These are phyloP conservation scores for Forbesichthys agassizii DNA, from an alignment of 2,113 vertebrate species.

Conservation along the genomic window DNA sequence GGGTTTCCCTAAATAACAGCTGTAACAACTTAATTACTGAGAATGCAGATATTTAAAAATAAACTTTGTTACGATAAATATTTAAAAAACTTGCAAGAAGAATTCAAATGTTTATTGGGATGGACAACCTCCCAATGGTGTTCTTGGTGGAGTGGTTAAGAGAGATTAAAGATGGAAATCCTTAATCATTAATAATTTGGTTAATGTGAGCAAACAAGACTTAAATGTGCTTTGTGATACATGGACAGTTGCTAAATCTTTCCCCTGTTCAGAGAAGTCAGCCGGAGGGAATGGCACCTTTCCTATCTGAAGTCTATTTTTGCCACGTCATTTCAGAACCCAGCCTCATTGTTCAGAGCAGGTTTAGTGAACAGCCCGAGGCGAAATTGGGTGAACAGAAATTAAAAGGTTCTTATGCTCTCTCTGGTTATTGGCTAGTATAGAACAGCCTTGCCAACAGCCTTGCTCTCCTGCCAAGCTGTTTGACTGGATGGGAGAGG, in stretches of 20 bases:
- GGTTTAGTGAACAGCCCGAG: conserved; percentile 17
- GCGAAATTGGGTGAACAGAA: conserved; percentile 8
- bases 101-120: too few relatives aligned
- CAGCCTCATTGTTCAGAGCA: conserved; percentile 6
- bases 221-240: background rate
- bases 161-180: background rate
- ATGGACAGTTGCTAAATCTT: background rate
- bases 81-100: too few relatives aligned
- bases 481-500: conserved; percentile 17
- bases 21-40: too few relatives aligned
- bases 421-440: conserved; percentile 25
- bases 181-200: conserved; percentile 1
- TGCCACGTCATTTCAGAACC: background rate
- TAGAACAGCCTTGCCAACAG: background rate
- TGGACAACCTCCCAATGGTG: background rate
- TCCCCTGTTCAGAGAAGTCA: background rate
- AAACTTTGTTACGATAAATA: too few relatives aligned
- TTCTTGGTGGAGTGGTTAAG: background rate
- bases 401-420: conserved; percentile 17
- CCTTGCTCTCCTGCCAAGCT: conserved; percentile 5
- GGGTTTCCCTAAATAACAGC: too few relatives aligned
- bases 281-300: background rate
- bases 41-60: too few relatives aligned
- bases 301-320: background rate
- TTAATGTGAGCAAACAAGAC: conserved; percentile 16